Evolutionary conservation across 2,888 invertebrate species (phyloP).

Genomic region (Stratiomys singularior): DNA sequence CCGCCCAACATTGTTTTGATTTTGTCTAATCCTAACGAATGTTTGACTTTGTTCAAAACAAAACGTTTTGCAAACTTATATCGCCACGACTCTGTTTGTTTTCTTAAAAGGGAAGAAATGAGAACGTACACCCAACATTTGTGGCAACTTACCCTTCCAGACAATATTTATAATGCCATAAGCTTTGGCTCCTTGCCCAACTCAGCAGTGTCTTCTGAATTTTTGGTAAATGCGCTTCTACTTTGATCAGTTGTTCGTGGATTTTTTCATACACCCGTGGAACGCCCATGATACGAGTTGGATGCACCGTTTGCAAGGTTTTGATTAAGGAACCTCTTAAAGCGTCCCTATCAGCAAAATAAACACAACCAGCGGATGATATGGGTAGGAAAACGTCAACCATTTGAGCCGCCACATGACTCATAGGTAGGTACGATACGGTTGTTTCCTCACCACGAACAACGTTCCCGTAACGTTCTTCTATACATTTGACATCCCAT

Average conservation of each 20-base stretch:
- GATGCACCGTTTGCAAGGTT: too few species aligned
- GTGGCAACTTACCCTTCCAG: slow-evolving; percentile 71
- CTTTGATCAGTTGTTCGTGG: slow-evolving; percentile 83
- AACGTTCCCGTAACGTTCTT: slow-evolving; percentile 68
- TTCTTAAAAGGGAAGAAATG: too few species aligned
- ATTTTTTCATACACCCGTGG: too few species aligned
- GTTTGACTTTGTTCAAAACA: slow-evolving; percentile 79
- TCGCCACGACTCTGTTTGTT: slow-evolving; percentile 68
- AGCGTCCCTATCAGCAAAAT: slow-evolving; percentile 92
- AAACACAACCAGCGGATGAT: slow-evolving; percentile 79
- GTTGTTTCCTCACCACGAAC: slow-evolving; percentile 70
- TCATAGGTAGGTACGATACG: slow-evolving; percentile 86
- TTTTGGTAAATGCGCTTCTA: slow-evolving; percentile 74
- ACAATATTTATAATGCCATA: slow-evolving; percentile 69
- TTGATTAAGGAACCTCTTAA: slow-evolving; percentile 83
- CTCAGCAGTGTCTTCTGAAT: slow-evolving; percentile 75
- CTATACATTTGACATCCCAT: slow-evolving; percentile 72
- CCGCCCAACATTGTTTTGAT: slow-evolving; percentile 76
- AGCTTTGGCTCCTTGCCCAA: slow-evolving; percentile 74
- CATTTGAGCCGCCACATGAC: too few species aligned
- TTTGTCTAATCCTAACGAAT: slow-evolving; percentile 78
- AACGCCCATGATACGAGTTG: too few species aligned
- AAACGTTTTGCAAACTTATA: slow-evolving; percentile 78
- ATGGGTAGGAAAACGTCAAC: too few species aligned
- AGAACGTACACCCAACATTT: too few species aligned